These are phyloP conservation scores for Centrocercus urophasianus DNA, from an alignment of 2,113 vertebrate genomes.

Conservation along the genomic window DNA sequence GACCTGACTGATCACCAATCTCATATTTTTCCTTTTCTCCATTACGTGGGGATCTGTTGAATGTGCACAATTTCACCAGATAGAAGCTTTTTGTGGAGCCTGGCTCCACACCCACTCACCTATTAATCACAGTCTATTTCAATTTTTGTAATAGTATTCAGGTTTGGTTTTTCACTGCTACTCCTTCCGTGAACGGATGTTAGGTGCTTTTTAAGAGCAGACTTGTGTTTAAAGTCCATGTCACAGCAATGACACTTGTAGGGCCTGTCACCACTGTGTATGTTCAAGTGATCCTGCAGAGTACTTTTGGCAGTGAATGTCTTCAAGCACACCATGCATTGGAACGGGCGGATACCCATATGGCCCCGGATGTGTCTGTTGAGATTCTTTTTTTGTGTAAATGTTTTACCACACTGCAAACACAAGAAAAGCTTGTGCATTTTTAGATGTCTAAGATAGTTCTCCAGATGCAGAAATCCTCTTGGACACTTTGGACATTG, in stretches of 20 bases:
- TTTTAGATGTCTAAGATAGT: slow-evolving; percentile 88
- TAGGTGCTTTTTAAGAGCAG: slow-evolving; percentile 86
- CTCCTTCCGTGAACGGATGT: slow-evolving; percentile 84
- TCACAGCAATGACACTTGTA: slow-evolving; percentile 85
- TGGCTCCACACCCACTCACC: neutral
- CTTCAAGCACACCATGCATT: slow-evolving; percentile 88
- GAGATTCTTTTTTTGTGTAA: slow-evolving; percentile 87
- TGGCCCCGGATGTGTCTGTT: slow-evolving; percentile 86
- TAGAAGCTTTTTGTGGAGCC: neutral
- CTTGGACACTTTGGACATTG: slow-evolving; percentile 87
- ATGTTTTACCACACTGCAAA: slow-evolving; percentile 88
- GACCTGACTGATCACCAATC: neutral
- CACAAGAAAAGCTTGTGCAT: slow-evolving; percentile 88
- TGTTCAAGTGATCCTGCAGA: slow-evolving; percentile 88
- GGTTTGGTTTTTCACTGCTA: slow-evolving; percentile 74
- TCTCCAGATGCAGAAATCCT: slow-evolving; percentile 88
- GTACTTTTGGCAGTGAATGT: slow-evolving; percentile 88
- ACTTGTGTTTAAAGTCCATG: slow-evolving; percentile 87
- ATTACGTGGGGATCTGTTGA: neutral
- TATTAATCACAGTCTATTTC: slow-evolving; percentile 77
- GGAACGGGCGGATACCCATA: slow-evolving; percentile 86
- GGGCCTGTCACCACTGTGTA: slow-evolving; percentile 85
- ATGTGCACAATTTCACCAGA: neutral
- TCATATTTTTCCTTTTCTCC: slow-evolving; percentile 10
- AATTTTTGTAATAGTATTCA: slow-evolving; percentile 74